phyloP scores from a whole-genome alignment of 2,113 vertebrate genomes.

The Boleophthalmus pectinirostris region DNA sequence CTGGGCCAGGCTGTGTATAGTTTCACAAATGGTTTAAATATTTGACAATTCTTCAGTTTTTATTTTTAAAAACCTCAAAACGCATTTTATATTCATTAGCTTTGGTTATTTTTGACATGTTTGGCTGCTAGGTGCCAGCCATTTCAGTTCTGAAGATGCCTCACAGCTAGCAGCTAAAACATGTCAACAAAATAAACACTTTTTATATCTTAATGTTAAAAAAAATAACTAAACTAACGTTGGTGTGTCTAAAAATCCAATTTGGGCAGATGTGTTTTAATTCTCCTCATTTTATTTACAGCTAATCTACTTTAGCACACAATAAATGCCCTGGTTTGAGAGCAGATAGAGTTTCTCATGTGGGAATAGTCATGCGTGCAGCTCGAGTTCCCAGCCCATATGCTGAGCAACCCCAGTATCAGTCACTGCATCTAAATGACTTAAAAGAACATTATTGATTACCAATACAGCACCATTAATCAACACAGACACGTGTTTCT shows the following conservation, averaged over 20 bases:
- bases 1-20: not conserved
- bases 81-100: no score
- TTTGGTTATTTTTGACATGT: no score
- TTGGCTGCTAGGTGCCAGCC: no score
- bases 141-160: no score
- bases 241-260: not conserved
- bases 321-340: slow-evolving; percentile 57
- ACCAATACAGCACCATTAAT: slow-evolving; percentile 72
- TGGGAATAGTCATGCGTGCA: slow-evolving; percentile 57
- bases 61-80: no score
- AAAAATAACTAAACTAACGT: no score
- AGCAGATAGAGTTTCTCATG: slow-evolving; percentile 64
- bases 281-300: slow-evolving; percentile 44
- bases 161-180: no score
- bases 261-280: slow-evolving; percentile 18
- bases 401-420: slow-evolving; percentile 64
- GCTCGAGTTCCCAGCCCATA: slow-evolving; percentile 67
- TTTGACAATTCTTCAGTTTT: no score
- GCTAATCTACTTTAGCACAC: slow-evolving; percentile 66
- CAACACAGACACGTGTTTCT: slow-evolving; percentile 39
- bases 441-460: slow-evolving; percentile 74
- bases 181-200: no score
- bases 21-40: not conserved
- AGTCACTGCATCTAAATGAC: slow-evolving; percentile 69
- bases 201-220: no score